phyloP scores from a whole-genome alignment of 2,113 vertebrate genomes.

The Gallinago media region DNA sequence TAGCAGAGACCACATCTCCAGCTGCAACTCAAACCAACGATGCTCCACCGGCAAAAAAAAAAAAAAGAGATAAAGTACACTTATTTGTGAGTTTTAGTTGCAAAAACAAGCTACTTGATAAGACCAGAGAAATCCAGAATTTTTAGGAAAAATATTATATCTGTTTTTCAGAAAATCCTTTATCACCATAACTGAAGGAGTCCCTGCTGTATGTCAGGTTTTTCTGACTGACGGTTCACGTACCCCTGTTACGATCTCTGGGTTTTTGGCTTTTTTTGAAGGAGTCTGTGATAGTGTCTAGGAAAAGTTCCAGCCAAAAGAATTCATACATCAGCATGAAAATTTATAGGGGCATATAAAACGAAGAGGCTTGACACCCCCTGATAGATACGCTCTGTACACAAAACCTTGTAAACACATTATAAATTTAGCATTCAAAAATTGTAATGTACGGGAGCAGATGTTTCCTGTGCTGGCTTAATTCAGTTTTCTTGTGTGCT shows the following conservation, averaged over 20 bases:
- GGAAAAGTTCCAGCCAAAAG: neutral
- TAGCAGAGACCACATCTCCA: neutral
- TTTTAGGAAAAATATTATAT: neutral
- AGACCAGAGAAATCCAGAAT: neutral
- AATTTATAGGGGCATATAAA: neutral
- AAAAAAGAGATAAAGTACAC: neutral
- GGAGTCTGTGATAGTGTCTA: neutral
- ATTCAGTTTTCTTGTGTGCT: neutral
- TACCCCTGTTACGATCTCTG: neutral
- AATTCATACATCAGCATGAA: neutral
- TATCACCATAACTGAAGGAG: neutral
- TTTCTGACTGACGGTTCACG: neutral
- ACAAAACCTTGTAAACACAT: neutral
- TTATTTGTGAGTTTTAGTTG: neutral
- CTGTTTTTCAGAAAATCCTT: neutral
- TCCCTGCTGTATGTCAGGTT: neutral
- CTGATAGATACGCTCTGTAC: neutral
- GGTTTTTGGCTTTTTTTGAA: neutral
- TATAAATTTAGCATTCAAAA: neutral
- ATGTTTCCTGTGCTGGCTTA: neutral
- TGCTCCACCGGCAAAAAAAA: neutral
- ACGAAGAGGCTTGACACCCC: neutral
- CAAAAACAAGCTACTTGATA: neutral
- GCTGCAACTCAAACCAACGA: neutral
- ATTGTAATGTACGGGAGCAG: neutral